Conservation (phyloP, 1,140 invertebrate genomes). For the Megalonaias nervosa region DNA sequence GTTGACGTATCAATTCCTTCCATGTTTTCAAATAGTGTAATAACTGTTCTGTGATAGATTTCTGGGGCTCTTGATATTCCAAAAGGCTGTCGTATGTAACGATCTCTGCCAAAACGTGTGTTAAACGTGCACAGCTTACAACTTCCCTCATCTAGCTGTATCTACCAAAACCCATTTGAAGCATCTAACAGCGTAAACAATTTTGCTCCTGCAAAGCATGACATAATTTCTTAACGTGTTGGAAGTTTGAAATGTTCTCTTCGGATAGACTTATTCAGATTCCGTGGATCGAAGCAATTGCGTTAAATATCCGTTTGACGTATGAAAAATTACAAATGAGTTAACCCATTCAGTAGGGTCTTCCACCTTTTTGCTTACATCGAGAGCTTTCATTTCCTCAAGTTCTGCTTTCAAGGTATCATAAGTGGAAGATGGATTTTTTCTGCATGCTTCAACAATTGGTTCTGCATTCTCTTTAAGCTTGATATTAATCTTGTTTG, state of each 20-base stretch:
- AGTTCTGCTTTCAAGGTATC: slow-evolving; percentile 13
- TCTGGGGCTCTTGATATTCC: slow-evolving; percentile 49
- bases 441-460: slow-evolving; percentile 5
- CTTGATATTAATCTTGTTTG: slow-evolving; percentile 1
- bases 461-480: slow-evolving; percentile 16
- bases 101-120: slow-evolving; percentile 40
- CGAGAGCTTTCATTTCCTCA: not conserved
- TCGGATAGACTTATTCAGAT: slow-evolving; percentile 44
- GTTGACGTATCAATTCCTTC: slow-evolving; percentile 62
- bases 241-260: slow-evolving; percentile 37
- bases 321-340: slow-evolving; percentile 19
- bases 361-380: slow-evolving; percentile 10
- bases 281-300: slow-evolving; percentile 48
- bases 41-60: slow-evolving; percentile 63
- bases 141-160: slow-evolving; percentile 29
- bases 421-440: slow-evolving; percentile 10
- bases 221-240: slow-evolving; percentile 34
- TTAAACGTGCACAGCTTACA: slow-evolving; percentile 39
- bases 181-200: slow-evolving; percentile 72
- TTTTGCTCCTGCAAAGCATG: slow-evolving; percentile 65
- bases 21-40: slow-evolving; percentile 61
- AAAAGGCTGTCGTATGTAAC: slow-evolving; percentile 58
- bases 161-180: slow-evolving; percentile 47
- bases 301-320: slow-evolving; percentile 29
- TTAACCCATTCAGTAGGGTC: slow-evolving; percentile 26